Evolutionary conservation across 2,113 vertebrate genomes (phyloP), one percentile per base, ranked within the genome.

Genomic region (Oxyruncus cristatus): DNA sequence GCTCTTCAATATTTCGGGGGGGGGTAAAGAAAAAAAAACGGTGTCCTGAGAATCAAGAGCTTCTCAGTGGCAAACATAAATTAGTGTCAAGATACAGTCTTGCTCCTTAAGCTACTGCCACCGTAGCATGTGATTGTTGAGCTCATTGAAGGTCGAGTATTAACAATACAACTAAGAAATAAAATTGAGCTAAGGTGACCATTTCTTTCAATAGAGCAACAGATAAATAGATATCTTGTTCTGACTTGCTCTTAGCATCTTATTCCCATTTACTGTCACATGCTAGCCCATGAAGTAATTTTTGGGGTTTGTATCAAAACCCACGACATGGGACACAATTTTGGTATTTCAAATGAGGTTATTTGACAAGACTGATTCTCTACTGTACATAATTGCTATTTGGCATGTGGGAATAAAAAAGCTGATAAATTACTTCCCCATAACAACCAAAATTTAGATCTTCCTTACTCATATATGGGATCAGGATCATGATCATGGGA

Each of bases 11-110:
- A 65, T 95, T 90, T 95, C 77, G 94, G 88, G 33, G 33, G 12
- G 21, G 13, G 42, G 24, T 8, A 91, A 86, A 52, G 52, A 10
- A 77, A 81, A 87, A 37, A 42, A 88, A 93, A 94, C 74, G 33
- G 23, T 91, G 39, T 85, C 47, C 70, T 61, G 70, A 96, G 77
- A 97, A 95, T 11, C 70, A 91, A 90, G 56, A 89, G 12, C 94
- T 95, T 92, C 70, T 44, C 49, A 80, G 37, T 77, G 78, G 49
- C 85, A 95, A 94, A 93, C 62, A 81, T 47, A 85, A 52, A 88
- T 92, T 85, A 89, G 41, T 85, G 88, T 79, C 76, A 88, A 80
- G 74, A 94, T 37, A 81, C 4, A 78, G 73, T 61, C 58, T 70
- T 85, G 72, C 46, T 93, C 88, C 53, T 89, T 68, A 70, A 89